Percentiles rank a stretch among this genome's conserved stretches.
Evolutionary conservation across 1,140 invertebrate species (phyloP).

Genomic region (Globodera ellingtonae): DNA sequence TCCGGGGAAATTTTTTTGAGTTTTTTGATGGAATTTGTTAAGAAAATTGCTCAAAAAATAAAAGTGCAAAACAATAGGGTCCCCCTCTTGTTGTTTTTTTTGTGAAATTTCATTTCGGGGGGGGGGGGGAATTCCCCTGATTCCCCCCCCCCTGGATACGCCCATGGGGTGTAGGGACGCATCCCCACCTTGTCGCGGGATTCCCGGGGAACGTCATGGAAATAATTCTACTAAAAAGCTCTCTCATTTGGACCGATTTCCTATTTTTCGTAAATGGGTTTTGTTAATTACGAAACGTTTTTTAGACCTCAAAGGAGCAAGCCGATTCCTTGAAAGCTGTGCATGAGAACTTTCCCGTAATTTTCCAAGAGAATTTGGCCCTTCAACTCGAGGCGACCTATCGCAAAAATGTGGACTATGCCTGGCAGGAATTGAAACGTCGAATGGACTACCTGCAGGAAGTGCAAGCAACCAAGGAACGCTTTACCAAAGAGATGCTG

Average conservation of each 20-base stretch:
- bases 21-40: no score
- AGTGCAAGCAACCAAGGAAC: conserved; percentile 61
- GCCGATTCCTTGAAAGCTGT: conserved; percentile 56
- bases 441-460: conserved; percentile 61
- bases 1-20: no score
- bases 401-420: conserved; percentile 62
- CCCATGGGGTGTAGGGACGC: no score
- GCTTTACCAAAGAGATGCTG: conserved; percentile 61
- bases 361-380: conserved; percentile 62
- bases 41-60: no score
- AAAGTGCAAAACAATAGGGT: no score
- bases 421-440: conserved; percentile 59
- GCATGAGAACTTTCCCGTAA: conserved; percentile 60
- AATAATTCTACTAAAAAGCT: conserved; percentile 22
- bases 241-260: no score
- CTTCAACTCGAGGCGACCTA: conserved; percentile 63
- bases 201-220: background rate
- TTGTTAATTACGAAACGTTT: background rate
- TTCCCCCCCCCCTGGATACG: no score
- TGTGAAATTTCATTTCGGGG: no score
- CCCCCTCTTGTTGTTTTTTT: no score
- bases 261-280: no score
- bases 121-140: no score
- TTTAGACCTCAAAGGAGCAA: conserved; percentile 59
- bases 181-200: background rate